Conservation (phyloP, 2,888 invertebrate genomes). For the Rhodophaea formosa region DNA sequence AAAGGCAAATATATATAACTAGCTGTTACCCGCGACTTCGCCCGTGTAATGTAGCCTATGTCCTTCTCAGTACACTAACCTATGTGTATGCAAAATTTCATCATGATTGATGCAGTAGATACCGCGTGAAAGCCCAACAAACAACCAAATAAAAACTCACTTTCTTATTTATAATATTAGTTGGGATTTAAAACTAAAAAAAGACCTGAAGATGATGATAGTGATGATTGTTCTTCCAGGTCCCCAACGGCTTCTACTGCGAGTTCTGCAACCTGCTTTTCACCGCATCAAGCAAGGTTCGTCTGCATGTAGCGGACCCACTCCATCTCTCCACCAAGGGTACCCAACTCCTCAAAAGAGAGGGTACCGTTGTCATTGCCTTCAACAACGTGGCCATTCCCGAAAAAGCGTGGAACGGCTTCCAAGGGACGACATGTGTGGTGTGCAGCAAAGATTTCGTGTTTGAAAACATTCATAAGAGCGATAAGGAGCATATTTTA, state of each 20-base stretch:
- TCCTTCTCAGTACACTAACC: no score
- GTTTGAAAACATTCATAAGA: conserved; percentile 38
- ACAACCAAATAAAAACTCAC: no score
- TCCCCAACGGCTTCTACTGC: conserved; percentile 47
- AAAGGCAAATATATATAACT: no score
- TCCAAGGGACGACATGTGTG: conserved; percentile 44
- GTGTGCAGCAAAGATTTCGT: conserved; percentile 50
- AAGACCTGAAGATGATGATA: no score
- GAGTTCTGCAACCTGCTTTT: conserved; percentile 46
- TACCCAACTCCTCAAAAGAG: conserved; percentile 27
- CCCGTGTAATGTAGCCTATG: no score
- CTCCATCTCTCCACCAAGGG: conserved; percentile 34
- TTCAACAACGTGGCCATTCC: conserved; percentile 35
- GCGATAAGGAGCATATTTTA: conserved; percentile 38
- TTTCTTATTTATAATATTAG: no score
- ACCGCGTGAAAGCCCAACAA: no score
- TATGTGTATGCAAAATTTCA: no score
- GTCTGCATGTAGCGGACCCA: conserved; percentile 36
- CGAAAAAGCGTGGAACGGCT: conserved; percentile 49
- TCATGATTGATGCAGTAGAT: no score
- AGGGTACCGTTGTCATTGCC: conserved; percentile 30
- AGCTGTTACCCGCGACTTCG: no score
- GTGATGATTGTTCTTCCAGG: conserved; percentile 39
- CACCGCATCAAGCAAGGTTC: conserved; percentile 35
- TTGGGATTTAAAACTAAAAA: no score